These are phyloP conservation scores for Pseudanteris insignis DNA, from an alignment of 2,888 invertebrate species.

Conservation along the genomic window DNA sequence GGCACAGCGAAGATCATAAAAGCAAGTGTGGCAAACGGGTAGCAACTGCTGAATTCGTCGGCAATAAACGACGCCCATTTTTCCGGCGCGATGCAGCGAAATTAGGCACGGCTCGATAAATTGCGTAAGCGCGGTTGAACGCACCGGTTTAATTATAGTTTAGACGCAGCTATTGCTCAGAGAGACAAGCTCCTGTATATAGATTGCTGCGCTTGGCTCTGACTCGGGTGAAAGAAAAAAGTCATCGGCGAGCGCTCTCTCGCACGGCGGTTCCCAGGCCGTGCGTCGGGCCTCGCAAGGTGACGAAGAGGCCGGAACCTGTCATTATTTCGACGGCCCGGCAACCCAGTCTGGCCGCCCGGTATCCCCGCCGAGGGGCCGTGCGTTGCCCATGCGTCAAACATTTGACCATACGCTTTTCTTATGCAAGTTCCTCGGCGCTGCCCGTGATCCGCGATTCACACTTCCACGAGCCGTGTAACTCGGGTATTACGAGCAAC, in stretches of 20 bases:
- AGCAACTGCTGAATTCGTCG: constrained; percentile 44
- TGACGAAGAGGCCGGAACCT: constrained; percentile 26
- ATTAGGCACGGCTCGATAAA: constrained; percentile 45
- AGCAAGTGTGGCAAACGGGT: constrained; percentile 32
- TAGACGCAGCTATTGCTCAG: constrained; percentile 41
- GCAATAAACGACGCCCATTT: constrained; percentile 45
- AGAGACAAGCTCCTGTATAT: constrained; percentile 41
- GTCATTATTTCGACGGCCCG: constrained; percentile 18
- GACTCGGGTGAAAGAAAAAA: constrained; percentile 39
- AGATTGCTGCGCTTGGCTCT: constrained; percentile 36
- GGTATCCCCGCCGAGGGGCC: too few species aligned
- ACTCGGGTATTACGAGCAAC: too few species aligned
- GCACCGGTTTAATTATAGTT: constrained; percentile 49
- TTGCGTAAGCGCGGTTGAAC: constrained; percentile 48
- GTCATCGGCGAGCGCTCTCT: constrained; percentile 14
- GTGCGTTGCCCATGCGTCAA: too few species aligned
- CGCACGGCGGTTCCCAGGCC: constrained; percentile 31
- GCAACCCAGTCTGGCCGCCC: constrained; percentile 24
- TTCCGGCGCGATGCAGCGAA: constrained; percentile 45
- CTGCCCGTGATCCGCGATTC: too few species aligned
- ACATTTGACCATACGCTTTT: too few species aligned
- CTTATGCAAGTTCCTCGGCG: too few species aligned
- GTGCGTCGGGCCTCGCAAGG: constrained; percentile 13
- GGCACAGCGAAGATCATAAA: constrained; percentile 35
- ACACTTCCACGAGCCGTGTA: too few species aligned